A percentile compares a stretch with the other conserved stretches of the same genome.
Conservation (phyloP, 1,140 invertebrate species). For the Tyrophagus putrescentiae region DNA sequence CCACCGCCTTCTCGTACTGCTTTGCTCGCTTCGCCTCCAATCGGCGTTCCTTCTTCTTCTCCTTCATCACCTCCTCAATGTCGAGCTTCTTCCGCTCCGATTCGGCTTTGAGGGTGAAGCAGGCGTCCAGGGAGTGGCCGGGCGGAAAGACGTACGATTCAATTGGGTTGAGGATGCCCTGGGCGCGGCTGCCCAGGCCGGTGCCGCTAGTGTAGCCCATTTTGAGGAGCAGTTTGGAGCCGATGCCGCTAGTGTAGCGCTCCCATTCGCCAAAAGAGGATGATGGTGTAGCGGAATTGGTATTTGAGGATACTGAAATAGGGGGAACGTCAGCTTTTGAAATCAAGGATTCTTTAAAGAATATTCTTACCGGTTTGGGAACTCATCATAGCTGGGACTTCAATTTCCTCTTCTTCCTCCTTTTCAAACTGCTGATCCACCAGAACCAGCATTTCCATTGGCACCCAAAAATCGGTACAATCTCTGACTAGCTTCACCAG, state of each 20-base stretch:
- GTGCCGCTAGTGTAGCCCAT: constrained; percentile 77
- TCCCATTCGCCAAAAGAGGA: constrained; percentile 80
- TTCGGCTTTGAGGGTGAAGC: constrained; percentile 32
- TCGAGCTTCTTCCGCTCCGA: neutral
- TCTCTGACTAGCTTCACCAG: no score
- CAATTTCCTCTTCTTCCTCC: no score
- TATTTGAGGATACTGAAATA: no score
- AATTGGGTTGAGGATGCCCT: constrained; percentile 65
- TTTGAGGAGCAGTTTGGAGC: constrained; percentile 71
- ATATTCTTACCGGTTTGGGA: no score
- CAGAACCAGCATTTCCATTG: no score
- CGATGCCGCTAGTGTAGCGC: constrained; percentile 70
- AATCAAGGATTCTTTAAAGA: no score
- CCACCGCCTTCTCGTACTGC: constrained; percentile 13
- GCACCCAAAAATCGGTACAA: no score
- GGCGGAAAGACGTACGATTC: constrained; percentile 59
- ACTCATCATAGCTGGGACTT: no score
- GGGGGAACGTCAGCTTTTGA: no score
- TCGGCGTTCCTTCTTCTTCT: neutral
- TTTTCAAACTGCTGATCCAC: no score
- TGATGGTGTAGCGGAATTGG: no score
- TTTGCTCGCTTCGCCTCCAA: constrained; percentile 6
- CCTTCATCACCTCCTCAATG: constrained; percentile 1
- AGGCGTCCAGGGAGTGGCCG: constrained; percentile 58
- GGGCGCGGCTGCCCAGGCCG: constrained; percentile 59